phyloP scores from a whole-genome alignment of 2,888 invertebrate species.

The Polylopha cassiicola region DNA sequence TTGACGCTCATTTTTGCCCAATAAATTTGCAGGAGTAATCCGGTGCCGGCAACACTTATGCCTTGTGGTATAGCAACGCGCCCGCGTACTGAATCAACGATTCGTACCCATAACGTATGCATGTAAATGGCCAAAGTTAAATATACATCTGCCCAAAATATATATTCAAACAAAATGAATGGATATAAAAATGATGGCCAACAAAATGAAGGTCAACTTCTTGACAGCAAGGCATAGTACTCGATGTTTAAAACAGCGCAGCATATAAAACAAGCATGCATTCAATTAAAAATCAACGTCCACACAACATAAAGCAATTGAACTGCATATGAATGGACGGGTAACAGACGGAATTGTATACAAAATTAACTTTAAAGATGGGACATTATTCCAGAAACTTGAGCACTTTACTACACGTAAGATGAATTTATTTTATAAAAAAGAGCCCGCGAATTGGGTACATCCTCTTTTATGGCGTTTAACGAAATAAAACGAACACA shows the following conservation, averaged over 20 bases:
- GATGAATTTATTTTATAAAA: no score
- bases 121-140: slow-evolving; percentile 68
- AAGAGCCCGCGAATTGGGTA: no score
- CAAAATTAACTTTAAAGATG: no score
- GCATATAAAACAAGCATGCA: slow-evolving; percentile 74
- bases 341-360: slow-evolving; percentile 4
- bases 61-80: slow-evolving; percentile 69
- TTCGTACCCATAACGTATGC: slow-evolving; percentile 60
- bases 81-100: slow-evolving; percentile 60
- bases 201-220: slow-evolving; percentile 97
- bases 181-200: slow-evolving; percentile 88
- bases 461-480: no score
- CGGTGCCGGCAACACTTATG: slow-evolving; percentile 69
- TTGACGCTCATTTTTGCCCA: slow-evolving; percentile 93
- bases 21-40: slow-evolving; percentile 75
- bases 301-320: slow-evolving; percentile 38
- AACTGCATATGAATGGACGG: slow-evolving; percentile 20
- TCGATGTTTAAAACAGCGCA: slow-evolving; percentile 69
- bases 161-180: slow-evolving; percentile 74
- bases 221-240: slow-evolving; percentile 84
- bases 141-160: slow-evolving; percentile 70
- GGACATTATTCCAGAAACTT: no score
- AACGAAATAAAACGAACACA: no score
- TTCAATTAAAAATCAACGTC: slow-evolving; percentile 45
- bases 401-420: no score